A percentile compares a stretch with the other conserved stretches of the same genome.
phyloP scores from a whole-genome alignment of 2,113 vertebrate species.

The Polypterus senegalus region DNA sequence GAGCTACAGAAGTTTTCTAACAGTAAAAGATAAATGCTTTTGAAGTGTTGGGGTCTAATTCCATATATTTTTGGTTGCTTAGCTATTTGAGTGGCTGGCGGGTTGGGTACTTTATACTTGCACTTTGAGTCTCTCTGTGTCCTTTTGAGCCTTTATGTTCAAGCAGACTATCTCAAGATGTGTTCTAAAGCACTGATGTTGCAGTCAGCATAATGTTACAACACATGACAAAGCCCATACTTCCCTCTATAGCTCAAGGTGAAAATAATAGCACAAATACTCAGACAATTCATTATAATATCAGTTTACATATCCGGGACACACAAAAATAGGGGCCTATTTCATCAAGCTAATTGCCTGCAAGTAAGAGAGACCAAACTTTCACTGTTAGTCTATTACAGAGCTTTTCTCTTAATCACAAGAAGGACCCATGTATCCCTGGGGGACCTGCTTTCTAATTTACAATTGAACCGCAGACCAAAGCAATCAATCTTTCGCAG shows the following conservation, averaged over 20 bases:
- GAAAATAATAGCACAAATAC: constrained; percentile 84
- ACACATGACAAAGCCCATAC: constrained; percentile 26
- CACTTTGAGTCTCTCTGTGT: no score
- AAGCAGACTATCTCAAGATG: no score
- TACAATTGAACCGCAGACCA: constrained; percentile 98
- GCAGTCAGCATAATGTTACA: background rate
- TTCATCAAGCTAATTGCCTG: constrained; percentile 98
- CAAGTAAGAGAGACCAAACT: constrained; percentile 93
- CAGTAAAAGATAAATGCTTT: no score
- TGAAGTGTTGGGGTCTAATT: no score
- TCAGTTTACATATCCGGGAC: constrained; percentile 78
- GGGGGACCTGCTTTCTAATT: constrained; percentile 93
- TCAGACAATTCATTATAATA: constrained; percentile 81
- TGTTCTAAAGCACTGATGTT: no score
- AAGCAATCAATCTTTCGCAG: constrained; percentile 95
- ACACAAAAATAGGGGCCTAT: constrained; percentile 66
- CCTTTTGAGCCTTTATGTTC: no score
- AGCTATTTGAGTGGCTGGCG: no score
- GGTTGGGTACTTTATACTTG: no score
- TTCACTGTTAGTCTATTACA: constrained; percentile 88
- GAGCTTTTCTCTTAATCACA: constrained; percentile 98
- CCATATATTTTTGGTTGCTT: no score
- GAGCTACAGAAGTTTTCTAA: no score
- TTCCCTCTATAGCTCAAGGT: constrained; percentile 58
- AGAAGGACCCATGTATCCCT: constrained; percentile 86